A percentile compares a stretch with the other conserved stretches of the same genome.
Evolutionary conservation across 2,113 vertebrate species (phyloP).

Genomic region (Xerus inauris): DNA sequence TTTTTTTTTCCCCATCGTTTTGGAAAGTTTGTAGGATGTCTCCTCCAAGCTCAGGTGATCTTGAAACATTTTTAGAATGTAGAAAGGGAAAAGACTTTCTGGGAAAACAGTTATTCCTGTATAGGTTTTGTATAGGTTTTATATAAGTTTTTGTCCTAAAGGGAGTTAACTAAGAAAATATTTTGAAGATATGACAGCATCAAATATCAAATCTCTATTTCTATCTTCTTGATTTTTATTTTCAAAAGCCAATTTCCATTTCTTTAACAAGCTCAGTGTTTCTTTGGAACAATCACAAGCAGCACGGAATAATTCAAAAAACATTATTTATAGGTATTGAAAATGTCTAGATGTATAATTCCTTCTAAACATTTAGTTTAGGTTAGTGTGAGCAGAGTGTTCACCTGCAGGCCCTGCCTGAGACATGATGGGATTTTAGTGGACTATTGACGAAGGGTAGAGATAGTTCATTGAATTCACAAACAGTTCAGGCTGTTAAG

Average conservation of each 20-base stretch:
- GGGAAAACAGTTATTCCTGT: neutral
- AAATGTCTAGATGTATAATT: neutral
- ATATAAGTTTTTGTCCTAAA: too few species aligned
- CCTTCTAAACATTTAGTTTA: neutral
- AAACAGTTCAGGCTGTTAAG: neutral
- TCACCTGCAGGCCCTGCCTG: neutral
- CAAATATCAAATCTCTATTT: neutral
- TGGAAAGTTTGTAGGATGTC: neutral
- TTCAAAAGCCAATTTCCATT: neutral
- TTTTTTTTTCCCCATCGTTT: neutral
- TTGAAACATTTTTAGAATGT: neutral
- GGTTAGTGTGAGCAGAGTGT: neutral
- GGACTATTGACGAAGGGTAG: neutral
- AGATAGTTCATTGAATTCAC: neutral
- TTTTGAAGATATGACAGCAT: neutral
- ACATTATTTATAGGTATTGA: neutral
- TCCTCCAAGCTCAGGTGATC: neutral
- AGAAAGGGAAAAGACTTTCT: neutral
- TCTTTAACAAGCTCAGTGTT: neutral
- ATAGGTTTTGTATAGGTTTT: too few species aligned
- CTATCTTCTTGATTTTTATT: neutral
- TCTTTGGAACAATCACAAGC: neutral
- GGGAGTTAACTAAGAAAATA: conserved; percentile 2
- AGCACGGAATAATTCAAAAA: neutral
- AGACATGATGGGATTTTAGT: neutral